These are phyloP conservation scores for Parascotia fuliginaria DNA, from an alignment of 2,888 invertebrate species.

Conservation along the genomic window DNA sequence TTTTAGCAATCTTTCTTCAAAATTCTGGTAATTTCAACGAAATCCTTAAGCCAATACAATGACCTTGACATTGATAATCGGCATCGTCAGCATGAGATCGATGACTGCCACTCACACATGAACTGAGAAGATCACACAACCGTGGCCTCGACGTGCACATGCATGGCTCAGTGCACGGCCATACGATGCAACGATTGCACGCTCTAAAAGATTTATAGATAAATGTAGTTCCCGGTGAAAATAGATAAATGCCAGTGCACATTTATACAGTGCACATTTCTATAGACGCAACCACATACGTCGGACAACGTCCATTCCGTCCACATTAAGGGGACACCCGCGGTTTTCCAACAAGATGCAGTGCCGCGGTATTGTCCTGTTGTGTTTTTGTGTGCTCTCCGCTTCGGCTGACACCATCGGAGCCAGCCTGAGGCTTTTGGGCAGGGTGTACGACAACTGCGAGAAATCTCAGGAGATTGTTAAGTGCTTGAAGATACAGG, in stretches of 20 bases:
- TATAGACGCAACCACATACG: slow-evolving; percentile 71
- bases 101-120: slow-evolving; percentile 56
- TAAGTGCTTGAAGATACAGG: slow-evolving; percentile 90
- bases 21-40: slow-evolving; percentile 6
- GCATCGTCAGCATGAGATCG: slow-evolving; percentile 55
- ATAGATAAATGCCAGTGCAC: slow-evolving; percentile 84
- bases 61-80: slow-evolving; percentile 68
- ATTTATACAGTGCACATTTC: slow-evolving; percentile 82
- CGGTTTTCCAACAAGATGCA: slow-evolving; percentile 71
- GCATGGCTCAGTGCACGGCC: slow-evolving; percentile 78
- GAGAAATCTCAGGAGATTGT: slow-evolving; percentile 87
- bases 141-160: slow-evolving; percentile 26
- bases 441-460: slow-evolving; percentile 87
- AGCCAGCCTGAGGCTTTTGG: slow-evolving; percentile 78
- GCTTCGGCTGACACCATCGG: slow-evolving; percentile 73
- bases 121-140: slow-evolving; percentile 50
- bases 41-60: slow-evolving; percentile 21
- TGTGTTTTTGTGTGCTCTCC: slow-evolving; percentile 68
- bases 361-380: slow-evolving; percentile 75
- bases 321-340: slow-evolving; percentile 71
- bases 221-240: slow-evolving; percentile 86
- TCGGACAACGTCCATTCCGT: slow-evolving; percentile 44
- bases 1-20: not conserved
- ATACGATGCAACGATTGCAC: slow-evolving; percentile 85
- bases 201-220: slow-evolving; percentile 87